These are phyloP conservation scores for Micromussa lordhowensis DNA, from an alignment of 92 coral and sea anemone genomes.

Conservation along the genomic window DNA sequence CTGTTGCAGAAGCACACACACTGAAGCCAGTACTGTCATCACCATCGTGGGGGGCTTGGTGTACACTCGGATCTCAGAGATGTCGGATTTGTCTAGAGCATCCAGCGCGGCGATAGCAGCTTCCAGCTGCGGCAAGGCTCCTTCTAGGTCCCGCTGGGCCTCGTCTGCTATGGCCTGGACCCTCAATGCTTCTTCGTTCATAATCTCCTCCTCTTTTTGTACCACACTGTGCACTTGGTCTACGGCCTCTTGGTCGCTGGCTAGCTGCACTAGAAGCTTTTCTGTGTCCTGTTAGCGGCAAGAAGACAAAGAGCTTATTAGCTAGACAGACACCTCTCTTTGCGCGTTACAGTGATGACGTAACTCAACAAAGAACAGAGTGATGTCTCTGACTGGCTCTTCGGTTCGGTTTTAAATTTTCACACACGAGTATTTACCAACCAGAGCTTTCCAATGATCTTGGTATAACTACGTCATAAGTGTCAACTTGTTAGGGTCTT, in stretches of 20 bases:
- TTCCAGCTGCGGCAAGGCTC: conserved; percentile 86
- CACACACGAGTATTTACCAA: neutral
- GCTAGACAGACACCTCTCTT: neutral
- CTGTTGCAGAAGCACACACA: conserved; percentile 90
- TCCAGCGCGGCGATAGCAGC: conserved; percentile 86
- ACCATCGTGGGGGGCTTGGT: conserved; percentile 99
- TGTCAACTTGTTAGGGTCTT: too few species aligned
- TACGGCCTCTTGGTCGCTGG: conserved; percentile 95
- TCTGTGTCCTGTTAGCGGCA: conserved; percentile 80
- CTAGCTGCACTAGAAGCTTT: conserved; percentile 90
- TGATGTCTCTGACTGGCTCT: neutral
- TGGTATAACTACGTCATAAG: too few species aligned
- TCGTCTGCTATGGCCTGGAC: conserved; percentile 93
- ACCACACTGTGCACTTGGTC: conserved; percentile 95
- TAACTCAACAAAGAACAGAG: too few species aligned
- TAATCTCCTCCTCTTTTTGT: conserved; percentile 88
- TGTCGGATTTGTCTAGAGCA: conserved; percentile 94
- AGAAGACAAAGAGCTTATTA: neutral
- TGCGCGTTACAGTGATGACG: neutral
- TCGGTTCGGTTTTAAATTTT: neutral
- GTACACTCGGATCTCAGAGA: conserved; percentile 98
- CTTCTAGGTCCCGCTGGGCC: conserved; percentile 93
- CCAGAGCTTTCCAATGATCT: neutral
- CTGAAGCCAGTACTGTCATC: conserved; percentile 95
- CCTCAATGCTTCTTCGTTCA: conserved; percentile 90